Evolutionary conservation across 37 sponge, comb jelly and placozoan genomes (phyloP), one percentile per base, ranked within the genome.

Genomic region (Corticium candelabrum): DNA sequence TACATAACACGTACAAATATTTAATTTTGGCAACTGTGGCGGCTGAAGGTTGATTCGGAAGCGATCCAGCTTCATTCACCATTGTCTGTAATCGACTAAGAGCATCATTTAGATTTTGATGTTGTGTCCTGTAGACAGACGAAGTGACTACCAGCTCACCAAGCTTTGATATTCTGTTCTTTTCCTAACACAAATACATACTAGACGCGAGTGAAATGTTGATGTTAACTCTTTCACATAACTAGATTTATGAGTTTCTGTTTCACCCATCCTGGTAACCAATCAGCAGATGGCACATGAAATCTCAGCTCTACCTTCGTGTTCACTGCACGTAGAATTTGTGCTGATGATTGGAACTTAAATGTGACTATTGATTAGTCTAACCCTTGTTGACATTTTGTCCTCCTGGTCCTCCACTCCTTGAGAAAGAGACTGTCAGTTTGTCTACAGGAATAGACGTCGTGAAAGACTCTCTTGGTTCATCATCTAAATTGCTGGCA

Each of bases 371-470:
- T n/a, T n/a, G n/a, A n/a, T 72, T 27, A 72, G 11, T 72, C 86
- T 67, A 34, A 93, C 94, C 62, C 76, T 95, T 95, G 85, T 95
- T 95, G 0, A 95, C 96, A 82, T 95, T 95, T 78, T 95, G 96
- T 34, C 96, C 96, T 27, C 96, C 96, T 11, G 96, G 96, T 0
- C 96, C 96, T 68, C 93, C 81, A 37, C 96, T 91, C 33, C 85
- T 37, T n/a, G 81, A 41, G 77, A 76, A 94, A 11, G 69, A 36
- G 0, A 90, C 56, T 0, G 41, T 76, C 39, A 94, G 57, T 41
- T 90, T 94, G 1, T 94, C 95, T 90, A 67, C 21, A 50, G 62
- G 62, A 27, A 50, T 50, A 21, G 62, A 50, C 15, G 15, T 21
- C 21, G 15, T 11, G 62, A 50, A 50, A 27, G 62, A 21, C 62